phyloP scores from a whole-genome alignment of 2,113 vertebrate species.

The Rousettus leschenaultii region DNA sequence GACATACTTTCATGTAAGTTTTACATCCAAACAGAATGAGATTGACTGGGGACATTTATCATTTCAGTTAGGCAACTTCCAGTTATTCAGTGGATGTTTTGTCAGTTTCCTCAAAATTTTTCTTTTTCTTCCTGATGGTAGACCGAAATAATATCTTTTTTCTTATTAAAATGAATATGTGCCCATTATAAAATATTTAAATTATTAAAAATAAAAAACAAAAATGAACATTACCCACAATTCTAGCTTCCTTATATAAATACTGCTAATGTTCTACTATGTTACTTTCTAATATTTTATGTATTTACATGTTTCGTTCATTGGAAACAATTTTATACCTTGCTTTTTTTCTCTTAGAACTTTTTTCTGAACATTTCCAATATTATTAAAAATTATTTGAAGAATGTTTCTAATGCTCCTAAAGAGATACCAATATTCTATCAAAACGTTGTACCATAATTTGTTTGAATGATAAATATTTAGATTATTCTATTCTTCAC shows the following conservation, averaged over 20 bases:
- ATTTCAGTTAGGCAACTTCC: not conserved
- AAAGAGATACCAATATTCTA: not conserved
- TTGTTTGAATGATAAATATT: not conserved
- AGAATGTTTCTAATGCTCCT: not conserved
- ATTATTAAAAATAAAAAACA: not conserved
- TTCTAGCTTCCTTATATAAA: not conserved
- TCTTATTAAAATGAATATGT: not conserved
- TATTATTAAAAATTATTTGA: not conserved
- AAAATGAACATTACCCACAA: not conserved
- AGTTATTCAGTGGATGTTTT: not conserved
- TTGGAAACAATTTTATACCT: not conserved
- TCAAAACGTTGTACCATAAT: not conserved
- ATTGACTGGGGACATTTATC: not conserved
- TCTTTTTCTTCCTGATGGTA: conserved; percentile 9
- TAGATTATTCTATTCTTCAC: not conserved
- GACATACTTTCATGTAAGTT: not conserved
- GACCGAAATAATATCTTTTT: not conserved
- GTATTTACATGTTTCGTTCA: not conserved
- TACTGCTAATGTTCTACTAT: not conserved
- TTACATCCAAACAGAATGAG: not conserved
- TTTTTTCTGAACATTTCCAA: not conserved
- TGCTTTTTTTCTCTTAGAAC: not conserved
- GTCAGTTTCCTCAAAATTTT: not conserved
- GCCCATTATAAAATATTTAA: not conserved
- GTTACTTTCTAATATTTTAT: not conserved